Percentiles rank a stretch among this genome's conserved stretches.
phyloP scores from a whole-genome alignment of 2,888 invertebrate genomes.

The Calameuta pallipes region DNA sequence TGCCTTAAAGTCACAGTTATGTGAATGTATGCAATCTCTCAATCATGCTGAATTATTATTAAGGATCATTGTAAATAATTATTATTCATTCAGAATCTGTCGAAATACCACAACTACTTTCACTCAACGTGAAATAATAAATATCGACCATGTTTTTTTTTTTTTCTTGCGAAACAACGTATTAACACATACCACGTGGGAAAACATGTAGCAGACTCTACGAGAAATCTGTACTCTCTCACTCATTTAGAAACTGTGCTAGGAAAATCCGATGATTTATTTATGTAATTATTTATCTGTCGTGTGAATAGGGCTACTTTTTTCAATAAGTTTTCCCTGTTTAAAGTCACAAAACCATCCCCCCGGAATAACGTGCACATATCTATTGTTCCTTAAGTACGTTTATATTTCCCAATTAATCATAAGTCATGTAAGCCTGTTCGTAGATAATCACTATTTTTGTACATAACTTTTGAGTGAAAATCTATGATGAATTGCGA shows the following conservation, averaged over 20 bases:
- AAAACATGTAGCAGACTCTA: not conserved
- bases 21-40: not conserved
- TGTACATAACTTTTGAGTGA: constrained; percentile 14
- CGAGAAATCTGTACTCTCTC: not conserved
- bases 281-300: not conserved
- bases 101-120: not conserved
- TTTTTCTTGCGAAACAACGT: not conserved
- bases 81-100: not conserved
- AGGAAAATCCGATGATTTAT: not conserved
- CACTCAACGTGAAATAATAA: not conserved
- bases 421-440: constrained; percentile 20
- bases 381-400: constrained; percentile 16
- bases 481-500: not conserved
- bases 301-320: not conserved
- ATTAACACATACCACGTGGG: not conserved
- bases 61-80: constrained; percentile 21
- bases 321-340: not conserved
- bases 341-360: not conserved
- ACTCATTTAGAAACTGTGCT: not conserved
- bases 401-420: not conserved
- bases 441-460: constrained; percentile 14
- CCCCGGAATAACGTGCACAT: not conserved
- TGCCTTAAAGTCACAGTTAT: not conserved
- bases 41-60: constrained; percentile 13
- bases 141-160: not conserved